Evolutionary conservation across 2,113 vertebrate genomes (phyloP).

Genomic region (Pongo abelii): DNA sequence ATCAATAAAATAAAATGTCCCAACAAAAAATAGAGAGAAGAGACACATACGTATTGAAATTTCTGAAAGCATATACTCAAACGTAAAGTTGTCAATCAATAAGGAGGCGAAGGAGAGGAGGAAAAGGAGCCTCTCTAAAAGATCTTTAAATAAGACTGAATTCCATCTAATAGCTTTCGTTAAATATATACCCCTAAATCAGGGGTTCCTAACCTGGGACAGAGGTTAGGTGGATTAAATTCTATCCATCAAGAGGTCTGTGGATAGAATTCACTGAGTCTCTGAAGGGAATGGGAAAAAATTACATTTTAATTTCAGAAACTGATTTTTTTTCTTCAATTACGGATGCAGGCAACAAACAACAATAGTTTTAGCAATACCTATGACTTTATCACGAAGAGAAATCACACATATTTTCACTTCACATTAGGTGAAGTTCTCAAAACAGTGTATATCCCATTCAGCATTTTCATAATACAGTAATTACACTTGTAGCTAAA

Average conservation of each 20-base stretch:
- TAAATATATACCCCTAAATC: neutral
- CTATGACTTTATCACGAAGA: neutral
- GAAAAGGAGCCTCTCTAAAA: neutral
- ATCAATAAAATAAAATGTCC: neutral
- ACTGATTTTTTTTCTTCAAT: neutral
- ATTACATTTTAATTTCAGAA: neutral
- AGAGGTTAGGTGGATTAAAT: neutral
- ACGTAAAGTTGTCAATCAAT: neutral
- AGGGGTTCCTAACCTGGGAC: neutral
- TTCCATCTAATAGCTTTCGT: neutral
- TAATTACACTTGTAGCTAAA: neutral
- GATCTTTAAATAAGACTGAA: neutral
- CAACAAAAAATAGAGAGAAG: neutral
- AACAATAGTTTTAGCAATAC: neutral
- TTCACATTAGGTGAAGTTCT: neutral
- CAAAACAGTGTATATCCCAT: neutral
- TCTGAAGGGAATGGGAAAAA: neutral
- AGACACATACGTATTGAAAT: neutral
- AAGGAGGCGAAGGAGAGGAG: neutral
- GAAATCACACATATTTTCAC: neutral
- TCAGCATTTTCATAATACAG: constrained; percentile 25
- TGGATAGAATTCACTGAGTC: neutral
- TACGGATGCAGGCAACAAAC: neutral
- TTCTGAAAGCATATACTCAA: neutral
- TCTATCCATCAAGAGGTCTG: neutral